phyloP scores from a whole-genome alignment of 2,797 vertebrate species.

The Chiloscyllium punctatum region DNA sequence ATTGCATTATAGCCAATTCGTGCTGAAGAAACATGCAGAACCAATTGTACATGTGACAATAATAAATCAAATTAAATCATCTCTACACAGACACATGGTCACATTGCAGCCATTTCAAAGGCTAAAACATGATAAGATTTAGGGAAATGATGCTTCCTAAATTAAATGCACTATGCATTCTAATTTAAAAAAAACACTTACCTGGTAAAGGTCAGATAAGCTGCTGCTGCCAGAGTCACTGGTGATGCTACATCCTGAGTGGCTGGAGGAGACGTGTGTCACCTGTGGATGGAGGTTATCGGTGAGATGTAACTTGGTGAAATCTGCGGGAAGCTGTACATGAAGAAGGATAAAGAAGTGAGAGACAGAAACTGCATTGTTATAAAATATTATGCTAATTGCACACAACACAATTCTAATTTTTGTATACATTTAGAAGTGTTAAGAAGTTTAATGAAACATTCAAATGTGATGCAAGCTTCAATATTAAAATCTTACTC shows the following conservation, averaged over 20 bases:
- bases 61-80: too few relatives aligned
- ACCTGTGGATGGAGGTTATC: conserved; percentile 98
- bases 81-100: neutral
- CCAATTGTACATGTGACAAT: too few relatives aligned
- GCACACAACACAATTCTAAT: neutral
- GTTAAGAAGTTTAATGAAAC: neutral
- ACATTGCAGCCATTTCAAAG: neutral
- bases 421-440: neutral
- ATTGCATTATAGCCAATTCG: too few relatives aligned
- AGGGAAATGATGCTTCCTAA: neutral
- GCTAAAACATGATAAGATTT: neutral
- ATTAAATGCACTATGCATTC: neutral
- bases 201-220: conserved; percentile 99
- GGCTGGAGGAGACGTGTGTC: conserved; percentile 96
- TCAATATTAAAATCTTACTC: neutral
- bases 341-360: conserved; percentile 51
- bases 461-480: neutral
- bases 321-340: conserved; percentile 94
- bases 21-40: too few relatives aligned
- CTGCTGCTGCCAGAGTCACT: conserved; percentile 99
- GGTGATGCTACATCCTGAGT: conserved; percentile 99
- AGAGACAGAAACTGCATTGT: conserved; percentile 42
- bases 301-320: conserved; percentile 96
- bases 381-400: neutral
- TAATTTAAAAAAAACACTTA: conserved; percentile 52